A percentile compares a stretch with the other conserved stretches of the same genome.
Conservation (phyloP, 2,797 vertebrate species). For the Denticeps clupeoides region DNA sequence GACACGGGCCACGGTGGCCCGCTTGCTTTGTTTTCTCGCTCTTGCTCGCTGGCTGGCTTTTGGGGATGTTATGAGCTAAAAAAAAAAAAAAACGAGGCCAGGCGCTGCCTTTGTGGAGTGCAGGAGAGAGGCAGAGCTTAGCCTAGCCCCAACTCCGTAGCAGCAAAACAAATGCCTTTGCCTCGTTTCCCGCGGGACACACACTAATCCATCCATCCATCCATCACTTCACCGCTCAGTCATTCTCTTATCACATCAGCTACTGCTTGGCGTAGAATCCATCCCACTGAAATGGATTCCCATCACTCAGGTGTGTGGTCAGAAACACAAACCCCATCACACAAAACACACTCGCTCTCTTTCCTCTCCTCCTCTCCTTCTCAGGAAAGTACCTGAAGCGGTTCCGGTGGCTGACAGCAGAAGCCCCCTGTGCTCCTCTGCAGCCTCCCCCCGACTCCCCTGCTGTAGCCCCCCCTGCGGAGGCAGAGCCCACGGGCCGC, state of each 20-base stretch:
- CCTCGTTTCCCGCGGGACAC: no score
- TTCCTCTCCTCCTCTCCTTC: constrained; percentile 9
- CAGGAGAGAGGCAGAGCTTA: no score
- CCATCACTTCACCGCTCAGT: background rate
- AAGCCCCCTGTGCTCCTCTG: constrained; percentile 34
- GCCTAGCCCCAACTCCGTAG: no score
- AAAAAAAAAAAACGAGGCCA: no score
- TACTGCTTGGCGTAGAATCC: background rate
- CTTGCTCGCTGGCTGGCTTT: constrained; percentile 11
- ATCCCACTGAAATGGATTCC: background rate
- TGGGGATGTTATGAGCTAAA: constrained; percentile 34
- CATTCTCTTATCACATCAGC: background rate
- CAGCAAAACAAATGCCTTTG: no score
- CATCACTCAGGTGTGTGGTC: background rate
- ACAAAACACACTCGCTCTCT: constrained; percentile 9
- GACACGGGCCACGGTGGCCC: background rate
- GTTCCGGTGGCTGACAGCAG: constrained; percentile 51
- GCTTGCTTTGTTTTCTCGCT: constrained; percentile 4
- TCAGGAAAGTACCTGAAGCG: constrained; percentile 66
- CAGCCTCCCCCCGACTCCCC: constrained; percentile 38
- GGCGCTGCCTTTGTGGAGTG: no score
- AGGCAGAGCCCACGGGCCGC: constrained; percentile 42
- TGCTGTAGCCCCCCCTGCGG: constrained; percentile 28
- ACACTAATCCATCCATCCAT: background rate
- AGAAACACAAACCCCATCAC: constrained; percentile 2